phyloP scores from a whole-genome alignment of 2,888 invertebrate species.

The Cecidostiba fungosa region DNA sequence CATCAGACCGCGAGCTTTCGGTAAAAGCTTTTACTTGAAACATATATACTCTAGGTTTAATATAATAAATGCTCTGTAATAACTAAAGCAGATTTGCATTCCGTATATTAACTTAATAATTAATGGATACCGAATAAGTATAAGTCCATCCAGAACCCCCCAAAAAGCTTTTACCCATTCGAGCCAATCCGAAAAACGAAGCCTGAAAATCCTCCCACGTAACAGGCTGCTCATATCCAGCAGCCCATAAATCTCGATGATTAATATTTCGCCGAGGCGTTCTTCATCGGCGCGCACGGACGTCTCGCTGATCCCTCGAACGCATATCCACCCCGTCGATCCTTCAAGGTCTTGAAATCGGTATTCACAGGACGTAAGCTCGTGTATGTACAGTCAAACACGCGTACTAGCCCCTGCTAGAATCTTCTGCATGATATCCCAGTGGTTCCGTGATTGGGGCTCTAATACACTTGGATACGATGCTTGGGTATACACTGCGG shows the following conservation, averaged over 20 bases:
- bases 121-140: neutral
- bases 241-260: neutral
- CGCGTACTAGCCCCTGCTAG: neutral
- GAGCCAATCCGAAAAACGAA: neutral
- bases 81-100: neutral
- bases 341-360: neutral
- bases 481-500: neutral
- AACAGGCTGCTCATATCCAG: neutral
- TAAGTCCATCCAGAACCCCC: neutral
- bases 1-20: too few relatives aligned
- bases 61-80: too few relatives aligned
- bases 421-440: neutral
- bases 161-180: neutral
- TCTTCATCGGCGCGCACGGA: neutral
- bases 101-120: neutral
- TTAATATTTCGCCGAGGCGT: slow-evolving; percentile 18
- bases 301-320: neutral
- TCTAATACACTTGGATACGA: neutral
- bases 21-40: neutral
- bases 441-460: neutral
- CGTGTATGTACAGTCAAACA: neutral
- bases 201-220: neutral
- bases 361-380: slow-evolving; percentile 15
- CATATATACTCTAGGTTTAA: too few relatives aligned
- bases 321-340: neutral